Evolutionary conservation across 2,888 invertebrate species (phyloP).

Genomic region (Unio delphinus): DNA sequence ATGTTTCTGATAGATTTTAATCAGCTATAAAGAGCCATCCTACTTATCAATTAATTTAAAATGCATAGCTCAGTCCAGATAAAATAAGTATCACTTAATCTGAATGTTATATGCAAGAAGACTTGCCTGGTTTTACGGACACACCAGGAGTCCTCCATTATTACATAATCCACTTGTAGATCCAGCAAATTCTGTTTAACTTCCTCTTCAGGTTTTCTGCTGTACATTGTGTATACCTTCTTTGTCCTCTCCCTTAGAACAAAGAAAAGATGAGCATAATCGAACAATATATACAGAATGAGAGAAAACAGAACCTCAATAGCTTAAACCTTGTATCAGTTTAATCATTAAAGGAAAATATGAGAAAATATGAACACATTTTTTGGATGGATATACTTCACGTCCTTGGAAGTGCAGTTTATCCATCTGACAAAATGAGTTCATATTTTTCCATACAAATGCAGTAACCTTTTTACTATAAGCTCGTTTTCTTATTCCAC

Average conservation of each 20-base stretch:
- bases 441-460: no score
- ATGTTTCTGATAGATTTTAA: no score
- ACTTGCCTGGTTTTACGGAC: conserved; percentile 57
- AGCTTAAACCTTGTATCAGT: no score
- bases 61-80: not conserved
- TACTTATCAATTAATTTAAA: not conserved
- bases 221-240: conserved; percentile 85
- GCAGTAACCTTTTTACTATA: no score
- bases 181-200: conserved; percentile 80
- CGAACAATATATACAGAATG: not conserved
- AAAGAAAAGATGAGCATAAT: not conserved
- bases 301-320: no score
- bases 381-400: no score
- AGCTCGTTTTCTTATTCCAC: no score
- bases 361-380: no score
- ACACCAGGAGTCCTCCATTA: conserved; percentile 81
- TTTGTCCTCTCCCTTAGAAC: conserved; percentile 82
- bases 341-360: no score
- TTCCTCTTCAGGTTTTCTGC: conserved; percentile 80
- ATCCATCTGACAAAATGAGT: no score
- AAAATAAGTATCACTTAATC: not conserved
- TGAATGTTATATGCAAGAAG: not conserved
- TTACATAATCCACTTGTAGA: conserved; percentile 81
- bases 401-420: no score
- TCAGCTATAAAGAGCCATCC: no score